phyloP scores from a whole-genome alignment of 2,797 vertebrate genomes.

The Psittacula echo region DNA sequence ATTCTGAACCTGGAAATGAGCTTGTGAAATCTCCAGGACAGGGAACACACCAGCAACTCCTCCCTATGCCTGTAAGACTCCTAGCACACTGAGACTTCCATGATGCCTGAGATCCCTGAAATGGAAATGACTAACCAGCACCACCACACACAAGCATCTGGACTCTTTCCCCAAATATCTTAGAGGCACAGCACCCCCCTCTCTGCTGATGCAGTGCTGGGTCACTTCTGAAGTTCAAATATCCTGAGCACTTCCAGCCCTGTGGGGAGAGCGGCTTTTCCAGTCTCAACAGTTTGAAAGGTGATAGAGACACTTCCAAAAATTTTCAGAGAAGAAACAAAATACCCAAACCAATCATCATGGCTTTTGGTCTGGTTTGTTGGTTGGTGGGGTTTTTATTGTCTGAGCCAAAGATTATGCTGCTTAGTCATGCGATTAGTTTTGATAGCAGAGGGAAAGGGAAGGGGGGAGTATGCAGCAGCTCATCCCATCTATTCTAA shows the following conservation, averaged over 20 bases:
- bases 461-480: neutral
- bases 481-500: conserved; percentile 24
- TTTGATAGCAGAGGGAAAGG: neutral
- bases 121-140: neutral
- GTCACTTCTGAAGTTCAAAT: neutral
- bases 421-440: neutral
- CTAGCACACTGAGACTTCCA: neutral
- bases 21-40: neutral
- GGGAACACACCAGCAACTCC: neutral
- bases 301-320: neutral
- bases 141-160: neutral
- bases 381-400: neutral
- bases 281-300: neutral
- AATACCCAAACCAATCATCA: neutral
- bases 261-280: neutral
- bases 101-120: neutral
- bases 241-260: neutral
- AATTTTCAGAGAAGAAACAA: conserved; percentile 8
- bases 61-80: neutral
- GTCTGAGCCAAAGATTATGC: neutral
- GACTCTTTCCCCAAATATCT: neutral
- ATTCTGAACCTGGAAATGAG: conserved; percentile 32
- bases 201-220: neutral
- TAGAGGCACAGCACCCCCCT: neutral
- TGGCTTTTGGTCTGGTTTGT: neutral